phyloP scores from a whole-genome alignment of 2,113 vertebrate genomes.

The Sebastes schlegelii region DNA sequence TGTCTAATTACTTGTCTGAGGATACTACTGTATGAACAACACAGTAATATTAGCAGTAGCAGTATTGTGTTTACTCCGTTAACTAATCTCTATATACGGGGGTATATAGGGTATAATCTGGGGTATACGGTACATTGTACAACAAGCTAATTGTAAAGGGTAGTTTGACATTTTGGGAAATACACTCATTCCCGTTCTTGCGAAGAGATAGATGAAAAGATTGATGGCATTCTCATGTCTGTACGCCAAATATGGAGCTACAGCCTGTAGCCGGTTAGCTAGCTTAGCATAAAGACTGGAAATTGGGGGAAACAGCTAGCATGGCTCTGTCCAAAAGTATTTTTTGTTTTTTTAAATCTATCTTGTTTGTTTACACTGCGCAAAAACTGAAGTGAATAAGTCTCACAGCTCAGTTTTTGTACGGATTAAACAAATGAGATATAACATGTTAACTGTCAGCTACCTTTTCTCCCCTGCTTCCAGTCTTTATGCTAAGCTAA shows the following conservation, averaged over 20 bases:
- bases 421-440: neutral
- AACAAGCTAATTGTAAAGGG: neutral
- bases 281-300: neutral
- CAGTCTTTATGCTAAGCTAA: neutral
- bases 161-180: conserved; percentile 1
- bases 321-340: neutral
- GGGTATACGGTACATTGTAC: neutral
- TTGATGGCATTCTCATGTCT: neutral
- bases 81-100: neutral
- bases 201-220: neutral
- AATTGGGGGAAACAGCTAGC: neutral
- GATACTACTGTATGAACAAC: neutral
- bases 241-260: neutral
- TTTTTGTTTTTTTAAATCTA: neutral
- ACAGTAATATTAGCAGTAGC: neutral
- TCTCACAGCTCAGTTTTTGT: neutral
- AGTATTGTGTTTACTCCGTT: neutral
- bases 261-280: neutral
- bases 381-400: neutral
- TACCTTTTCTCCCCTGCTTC: neutral
- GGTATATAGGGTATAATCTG: neutral
- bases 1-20: neutral
- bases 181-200: neutral
- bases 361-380: too few relatives aligned
- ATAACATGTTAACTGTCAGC: neutral